phyloP scores from a whole-genome alignment of 2,797 vertebrate genomes.

The Thunnus albacares region DNA sequence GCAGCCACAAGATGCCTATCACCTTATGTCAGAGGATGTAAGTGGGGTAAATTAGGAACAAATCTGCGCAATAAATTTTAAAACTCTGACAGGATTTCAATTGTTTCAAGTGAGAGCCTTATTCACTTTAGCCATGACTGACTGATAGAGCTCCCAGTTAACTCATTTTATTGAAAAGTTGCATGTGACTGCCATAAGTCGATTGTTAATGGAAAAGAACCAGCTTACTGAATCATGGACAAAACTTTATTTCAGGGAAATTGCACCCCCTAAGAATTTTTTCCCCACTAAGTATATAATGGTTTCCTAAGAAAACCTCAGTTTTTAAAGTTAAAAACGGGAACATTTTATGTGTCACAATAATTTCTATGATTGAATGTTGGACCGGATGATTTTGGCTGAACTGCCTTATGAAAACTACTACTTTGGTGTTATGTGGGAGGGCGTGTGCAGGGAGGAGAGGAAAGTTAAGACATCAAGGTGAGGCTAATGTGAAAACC shows the following conservation, averaged over 20 bases:
- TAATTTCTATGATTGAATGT: conserved; percentile 27
- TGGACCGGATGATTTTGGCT: conserved; percentile 3
- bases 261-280: conserved; percentile 37
- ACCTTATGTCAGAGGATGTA: conserved; percentile 33
- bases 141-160: not conserved
- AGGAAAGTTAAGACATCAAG: not conserved
- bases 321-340: conserved; percentile 32
- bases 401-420: conserved; percentile 19
- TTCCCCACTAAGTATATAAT: conserved; percentile 39
- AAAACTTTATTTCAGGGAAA: conserved; percentile 55
- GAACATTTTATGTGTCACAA: conserved; percentile 3
- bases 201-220: conserved; percentile 54
- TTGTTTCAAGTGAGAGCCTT: conserved; percentile 3
- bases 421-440: conserved; percentile 28
- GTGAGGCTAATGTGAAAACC: conserved; percentile 27
- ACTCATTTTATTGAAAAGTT: conserved; percentile 43
- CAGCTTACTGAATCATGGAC: conserved; percentile 64
- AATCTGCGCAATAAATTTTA: conserved; percentile 20
- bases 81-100: conserved; percentile 14
- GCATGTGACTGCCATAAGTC: conserved; percentile 13
- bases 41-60: conserved; percentile 14
- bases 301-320: conserved; percentile 60
- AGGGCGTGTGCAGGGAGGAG: conserved; percentile 3
- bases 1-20: conserved; percentile 54
- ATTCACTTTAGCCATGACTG: not conserved